Evolutionary conservation across 92 coral and sea anemone genomes (phyloP), one percentile per base, ranked within the genome.

Genomic region (Metridium senile): DNA sequence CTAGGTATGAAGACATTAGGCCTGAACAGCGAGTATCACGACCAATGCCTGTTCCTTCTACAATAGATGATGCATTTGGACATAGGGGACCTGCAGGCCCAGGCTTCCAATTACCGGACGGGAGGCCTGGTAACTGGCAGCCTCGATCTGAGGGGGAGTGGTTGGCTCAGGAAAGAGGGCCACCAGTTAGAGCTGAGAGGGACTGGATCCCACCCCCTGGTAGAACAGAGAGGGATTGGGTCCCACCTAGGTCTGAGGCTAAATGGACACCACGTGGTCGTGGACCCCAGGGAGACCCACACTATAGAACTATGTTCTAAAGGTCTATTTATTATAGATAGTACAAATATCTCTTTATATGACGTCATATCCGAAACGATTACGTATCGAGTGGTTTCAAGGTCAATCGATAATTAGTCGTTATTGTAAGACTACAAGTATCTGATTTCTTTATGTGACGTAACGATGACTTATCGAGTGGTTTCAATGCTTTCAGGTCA

Each of bases 121-220:
- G 80, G 17, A 81, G 92, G 46, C 92, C 86, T 31, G 90, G 90
- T 13, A 87, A 67, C 82, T 87, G 91, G 91, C 97, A 92, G 23
- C 93, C 93, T 9, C 81, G 91, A 22, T 85, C 97, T 53, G 97
- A 91, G 10, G 97, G 83, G 56, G 97, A 91, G 62, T 94, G 98
- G 98, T 67, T 95, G 35, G 88, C 93, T 31, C 82, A 78, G 56
- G 99, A 95, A 32, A 73, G 99, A 70, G 97, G 93, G 7, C 98
- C 91, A 62, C 90, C 93, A 27, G 89, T 88, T 13, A 89, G 96
- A 39, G 89, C 81, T 45, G 99, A 92, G 46, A 88, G 98, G 58
- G 93, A 89, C 87, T 95, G 99, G 99, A 91, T 94, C 30, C 92
- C 92, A 22, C 99, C 94, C n/a, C 91, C 86, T 58, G 93, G 89